Conservation (phyloP, 2,797 vertebrate genomes). For the Delichon dasypus region DNA sequence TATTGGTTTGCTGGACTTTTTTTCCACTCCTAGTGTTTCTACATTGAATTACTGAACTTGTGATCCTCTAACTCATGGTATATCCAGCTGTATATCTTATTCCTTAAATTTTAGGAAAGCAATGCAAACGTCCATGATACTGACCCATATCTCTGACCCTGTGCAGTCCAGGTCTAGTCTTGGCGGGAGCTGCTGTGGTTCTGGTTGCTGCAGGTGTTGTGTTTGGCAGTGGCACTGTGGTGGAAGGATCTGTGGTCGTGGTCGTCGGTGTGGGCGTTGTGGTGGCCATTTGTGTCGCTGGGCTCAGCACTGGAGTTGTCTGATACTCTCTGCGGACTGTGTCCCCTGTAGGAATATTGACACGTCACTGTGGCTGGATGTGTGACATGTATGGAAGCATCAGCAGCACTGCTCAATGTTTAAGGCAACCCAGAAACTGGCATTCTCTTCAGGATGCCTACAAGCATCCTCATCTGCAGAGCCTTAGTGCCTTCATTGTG, state of each 20-base stretch:
- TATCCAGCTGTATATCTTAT: neutral
- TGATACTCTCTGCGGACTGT: neutral
- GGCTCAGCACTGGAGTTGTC: neutral
- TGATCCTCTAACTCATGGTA: neutral
- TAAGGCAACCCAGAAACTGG: neutral
- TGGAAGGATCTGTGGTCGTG: neutral
- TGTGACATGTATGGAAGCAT: neutral
- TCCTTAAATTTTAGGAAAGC: neutral
- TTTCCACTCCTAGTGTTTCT: neutral
- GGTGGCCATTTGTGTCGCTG: neutral
- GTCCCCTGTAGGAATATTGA: slow-evolving; percentile 48
- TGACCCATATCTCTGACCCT: slow-evolving; percentile 86
- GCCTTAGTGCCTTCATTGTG: neutral
- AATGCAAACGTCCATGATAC: neutral
- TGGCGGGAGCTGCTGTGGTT: slow-evolving; percentile 59
- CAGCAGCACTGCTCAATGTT: neutral
- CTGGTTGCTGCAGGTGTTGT: neutral
- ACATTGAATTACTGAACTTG: neutral
- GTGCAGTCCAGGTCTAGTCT: slow-evolving; percentile 72
- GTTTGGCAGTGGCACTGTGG: slow-evolving; percentile 56
- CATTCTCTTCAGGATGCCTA: neutral
- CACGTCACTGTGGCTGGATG: neutral
- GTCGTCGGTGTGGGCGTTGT: neutral
- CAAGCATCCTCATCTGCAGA: neutral
- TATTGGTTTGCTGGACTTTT: neutral